Evolutionary conservation across 23 tunicate genomes (phyloP), one percentile per base, ranked within the genome.

Genomic region (Phallusia fumigata): DNA sequence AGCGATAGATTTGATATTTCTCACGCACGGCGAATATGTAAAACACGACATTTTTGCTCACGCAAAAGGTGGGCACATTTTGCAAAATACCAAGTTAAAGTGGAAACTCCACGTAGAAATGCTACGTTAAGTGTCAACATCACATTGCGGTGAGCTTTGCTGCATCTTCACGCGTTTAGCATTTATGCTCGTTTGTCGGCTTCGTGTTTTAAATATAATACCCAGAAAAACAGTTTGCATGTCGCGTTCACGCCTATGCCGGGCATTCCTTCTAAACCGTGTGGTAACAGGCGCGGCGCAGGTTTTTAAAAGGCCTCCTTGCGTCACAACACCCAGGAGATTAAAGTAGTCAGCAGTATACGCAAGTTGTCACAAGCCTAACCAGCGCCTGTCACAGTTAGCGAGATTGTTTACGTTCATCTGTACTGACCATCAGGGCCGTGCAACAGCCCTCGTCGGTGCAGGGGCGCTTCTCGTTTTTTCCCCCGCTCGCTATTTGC

Each of bases 371-470:
- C 69, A 21, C 8, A 3, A 10, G 47, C 47, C 5, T 40, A 40
- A 40, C 47, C 47, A 40, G 8, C 16, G 28, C 28, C 5, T 24
- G 28, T 24, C 28, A 16, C 69, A 24, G 28, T 58, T n/a, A n/a
- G n/a, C n/a, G n/a, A n/a, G n/a, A n/a, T 58, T 58, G 69, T 58
- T 58, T 58, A 58, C 28, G 69, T 58, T 58, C 16, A 58, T 58
- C 15, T 24, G 28, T 3, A 13, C 69, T 58, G 69, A 58, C 69
- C 69, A 24, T 1, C 28, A 24, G 26, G 69, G 3, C 5, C 69
- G 69, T 6, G 16, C 47, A 40, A 3, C 47, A 40, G 69, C 28
- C 28, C 28, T 58, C 16, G 8, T 24, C 28, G 28, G 5, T 24
- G 69, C 13, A 13, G 28, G 69, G 69, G 69, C 69, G 11, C 69